Conservation (phyloP, 64 coral and sea anemone species). For the Astreopora myriophthalma region DNA sequence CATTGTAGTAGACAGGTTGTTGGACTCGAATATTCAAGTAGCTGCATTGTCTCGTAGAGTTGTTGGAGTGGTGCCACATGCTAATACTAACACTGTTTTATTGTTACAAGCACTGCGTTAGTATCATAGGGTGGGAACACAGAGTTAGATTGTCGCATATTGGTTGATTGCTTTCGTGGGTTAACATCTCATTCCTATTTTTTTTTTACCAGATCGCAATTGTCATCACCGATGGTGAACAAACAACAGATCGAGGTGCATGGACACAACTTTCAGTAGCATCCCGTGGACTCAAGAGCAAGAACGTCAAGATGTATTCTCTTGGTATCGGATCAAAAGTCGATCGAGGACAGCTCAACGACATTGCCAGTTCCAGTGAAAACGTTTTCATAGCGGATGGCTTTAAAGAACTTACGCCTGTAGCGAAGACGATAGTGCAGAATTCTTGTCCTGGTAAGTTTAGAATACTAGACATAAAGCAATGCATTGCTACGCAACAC, state of each 20-base stretch:
- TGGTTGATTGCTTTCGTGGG: too few relatives aligned
- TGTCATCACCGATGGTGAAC: constrained; percentile 64
- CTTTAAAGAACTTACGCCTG: constrained; percentile 35
- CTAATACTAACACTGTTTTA: too few relatives aligned
- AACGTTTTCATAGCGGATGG: background rate
- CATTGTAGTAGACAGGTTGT: too few relatives aligned
- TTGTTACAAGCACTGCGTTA: too few relatives aligned
- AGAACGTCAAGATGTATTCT: constrained; percentile 40
- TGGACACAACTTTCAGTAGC: constrained; percentile 22
- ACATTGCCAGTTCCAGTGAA: constrained; percentile 27
- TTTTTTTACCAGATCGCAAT: constrained; percentile 62
- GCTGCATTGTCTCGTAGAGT: too few relatives aligned
- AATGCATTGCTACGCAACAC: too few relatives aligned
- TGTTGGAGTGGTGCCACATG: too few relatives aligned
- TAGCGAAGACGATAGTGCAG: constrained; percentile 27
- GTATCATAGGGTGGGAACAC: too few relatives aligned
- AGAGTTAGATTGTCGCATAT: too few relatives aligned
- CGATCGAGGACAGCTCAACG: constrained; percentile 4
- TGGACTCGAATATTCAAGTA: too few relatives aligned
- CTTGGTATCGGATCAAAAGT: constrained; percentile 62
- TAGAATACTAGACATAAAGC: too few relatives aligned
- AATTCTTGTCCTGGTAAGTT: constrained; percentile 58
- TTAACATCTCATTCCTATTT: background rate
- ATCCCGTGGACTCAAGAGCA: constrained; percentile 23
- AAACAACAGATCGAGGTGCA: constrained; percentile 11